These are phyloP conservation scores for Aspiorhynchus laticeps DNA, from an alignment of 2,113 vertebrate genomes.

Conservation along the genomic window DNA sequence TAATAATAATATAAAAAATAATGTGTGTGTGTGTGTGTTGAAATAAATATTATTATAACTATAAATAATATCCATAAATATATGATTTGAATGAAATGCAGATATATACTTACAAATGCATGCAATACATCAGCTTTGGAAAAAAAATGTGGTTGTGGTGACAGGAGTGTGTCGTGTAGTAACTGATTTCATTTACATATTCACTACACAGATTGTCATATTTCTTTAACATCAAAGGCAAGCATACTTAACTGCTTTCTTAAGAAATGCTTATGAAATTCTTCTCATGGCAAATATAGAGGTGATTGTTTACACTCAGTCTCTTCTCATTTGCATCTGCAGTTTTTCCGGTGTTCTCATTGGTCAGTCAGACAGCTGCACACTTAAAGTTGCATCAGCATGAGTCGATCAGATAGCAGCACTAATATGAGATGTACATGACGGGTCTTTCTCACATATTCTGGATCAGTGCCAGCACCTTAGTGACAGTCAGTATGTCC, in stretches of 20 bases:
- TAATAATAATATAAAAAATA: too few relatives aligned
- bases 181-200: neutral
- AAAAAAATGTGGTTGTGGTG: neutral
- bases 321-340: neutral
- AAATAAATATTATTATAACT: too few relatives aligned
- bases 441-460: slow-evolving; percentile 14
- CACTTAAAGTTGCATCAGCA: neutral
- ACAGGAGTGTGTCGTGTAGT: neutral
- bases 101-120: neutral
- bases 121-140: neutral
- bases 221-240: slow-evolving; percentile 1
- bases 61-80: neutral
- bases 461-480: slow-evolving; percentile 49
- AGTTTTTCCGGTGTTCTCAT: neutral
- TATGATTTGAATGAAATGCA: neutral
- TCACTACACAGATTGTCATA: neutral
- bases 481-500: slow-evolving; percentile 58
- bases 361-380: neutral
- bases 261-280: neutral
- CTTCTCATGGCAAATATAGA: neutral
- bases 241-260: neutral
- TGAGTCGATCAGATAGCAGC: neutral
- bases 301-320: neutral
- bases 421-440: neutral
- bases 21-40: neutral